Evolutionary conservation across 2,797 vertebrate species (phyloP), one percentile per base, ranked within the genome.

Genomic region (Alcedo quadribrachys): DNA sequence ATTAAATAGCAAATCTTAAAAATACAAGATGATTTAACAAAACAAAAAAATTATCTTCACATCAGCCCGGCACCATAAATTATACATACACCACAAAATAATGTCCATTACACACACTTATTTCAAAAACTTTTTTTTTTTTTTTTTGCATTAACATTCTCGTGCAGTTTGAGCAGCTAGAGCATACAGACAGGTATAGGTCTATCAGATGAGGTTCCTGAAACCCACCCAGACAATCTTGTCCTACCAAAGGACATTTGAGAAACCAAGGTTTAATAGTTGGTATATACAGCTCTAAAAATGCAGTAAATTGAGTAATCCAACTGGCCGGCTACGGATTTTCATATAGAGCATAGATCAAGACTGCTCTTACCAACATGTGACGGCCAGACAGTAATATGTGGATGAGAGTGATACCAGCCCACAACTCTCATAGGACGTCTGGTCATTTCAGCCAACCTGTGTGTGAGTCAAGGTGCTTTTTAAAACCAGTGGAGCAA

Each of bases 391-490:
- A 99, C 99, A 4, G 99, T 99, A 94, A 99, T 99, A 90, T 99
- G 99, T 33, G 99, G 99, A 89, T 99, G 99, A 42, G 99, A 99
- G 94, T 99, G 99, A 91, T 99, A 99, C 99, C 99, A 99, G 93
- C 99, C 99, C 48, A 99, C 99, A 55, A 99, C 99, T 84, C 99
- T 97, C 98, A 99, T 98, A 27, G 99, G 98, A 11, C 98, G 98
- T 57, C 99, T 99, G 3, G 98, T 99, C 90, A 98, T 98, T 87
- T 99, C 99, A 50, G 99, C 99, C 96, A 99, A 97, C 81, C 98
- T 98, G 98, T 99, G 97, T 71, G 97, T 51, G 58, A 89, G 97
- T 98, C 93, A 98, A 98, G 97, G 97, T 61, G 53, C 63, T 83
- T 91, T 66, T 66, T 4, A 86, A 87, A 85, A 88, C 25, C 11